These are phyloP conservation scores for Carassius carassius DNA, from an alignment of 2,113 vertebrate genomes.

Conservation along the genomic window DNA sequence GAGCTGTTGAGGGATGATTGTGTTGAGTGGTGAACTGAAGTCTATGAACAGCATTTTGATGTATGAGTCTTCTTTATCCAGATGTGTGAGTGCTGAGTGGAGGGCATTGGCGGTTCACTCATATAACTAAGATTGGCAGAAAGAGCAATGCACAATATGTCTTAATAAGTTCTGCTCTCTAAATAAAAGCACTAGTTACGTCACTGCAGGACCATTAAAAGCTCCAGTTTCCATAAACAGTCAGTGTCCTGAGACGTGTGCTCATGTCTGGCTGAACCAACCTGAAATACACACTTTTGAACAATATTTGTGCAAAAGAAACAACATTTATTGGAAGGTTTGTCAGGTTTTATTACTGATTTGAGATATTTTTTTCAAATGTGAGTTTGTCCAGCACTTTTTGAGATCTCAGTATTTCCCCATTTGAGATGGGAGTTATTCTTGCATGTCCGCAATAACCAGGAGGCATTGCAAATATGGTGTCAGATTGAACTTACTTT, in stretches of 20 bases:
- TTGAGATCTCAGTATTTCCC: background rate
- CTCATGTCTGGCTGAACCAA: background rate
- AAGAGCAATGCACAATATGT: background rate
- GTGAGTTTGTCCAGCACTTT: background rate
- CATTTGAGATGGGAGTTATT: background rate
- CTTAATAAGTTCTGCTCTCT: too few species aligned
- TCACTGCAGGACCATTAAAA: background rate
- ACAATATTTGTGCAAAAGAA: background rate
- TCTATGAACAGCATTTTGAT: too few species aligned
- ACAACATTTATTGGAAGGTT: background rate
- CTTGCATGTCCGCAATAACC: background rate
- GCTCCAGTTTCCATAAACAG: background rate
- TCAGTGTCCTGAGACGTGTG: background rate
- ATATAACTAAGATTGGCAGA: background rate
- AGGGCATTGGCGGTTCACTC: background rate
- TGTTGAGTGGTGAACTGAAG: too few species aligned
- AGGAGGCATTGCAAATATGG: background rate
- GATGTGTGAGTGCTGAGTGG: too few species aligned
- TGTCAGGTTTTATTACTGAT: background rate
- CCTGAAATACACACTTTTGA: background rate
- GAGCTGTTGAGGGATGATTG: too few species aligned
- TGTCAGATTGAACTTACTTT: background rate
- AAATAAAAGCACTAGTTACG: too few species aligned
- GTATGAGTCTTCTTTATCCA: too few species aligned
- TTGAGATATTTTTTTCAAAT: background rate